Conservation (phyloP, 2,797 vertebrate genomes). For the Coccyzus lansbergi region DNA sequence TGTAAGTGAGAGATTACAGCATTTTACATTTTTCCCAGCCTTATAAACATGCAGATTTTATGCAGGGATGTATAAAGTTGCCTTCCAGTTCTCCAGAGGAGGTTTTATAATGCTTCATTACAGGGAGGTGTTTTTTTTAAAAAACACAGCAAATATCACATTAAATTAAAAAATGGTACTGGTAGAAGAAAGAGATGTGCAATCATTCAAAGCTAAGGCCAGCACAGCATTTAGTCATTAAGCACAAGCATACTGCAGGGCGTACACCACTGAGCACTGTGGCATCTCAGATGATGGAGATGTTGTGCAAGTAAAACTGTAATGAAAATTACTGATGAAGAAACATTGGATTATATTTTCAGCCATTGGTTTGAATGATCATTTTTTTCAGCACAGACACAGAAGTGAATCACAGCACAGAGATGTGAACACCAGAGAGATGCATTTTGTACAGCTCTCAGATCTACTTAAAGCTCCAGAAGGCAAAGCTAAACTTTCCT, state of each 20-base stretch:
- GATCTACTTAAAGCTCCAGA: neutral
- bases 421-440: neutral
- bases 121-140: neutral
- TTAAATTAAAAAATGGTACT: slow-evolving; percentile 32
- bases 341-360: neutral
- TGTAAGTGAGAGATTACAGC: slow-evolving; percentile 6
- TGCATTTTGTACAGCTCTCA: neutral
- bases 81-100: neutral
- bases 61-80: neutral
- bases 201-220: slow-evolving; percentile 20
- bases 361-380: neutral
- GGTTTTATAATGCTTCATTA: neutral
- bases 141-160: neutral
- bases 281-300: neutral
- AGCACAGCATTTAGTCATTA: neutral
- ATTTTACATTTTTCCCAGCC: slow-evolving; percentile 23
- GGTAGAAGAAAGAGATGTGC: slow-evolving; percentile 9
- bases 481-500: neutral
- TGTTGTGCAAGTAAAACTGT: neutral
- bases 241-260: neutral
- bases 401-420: neutral
- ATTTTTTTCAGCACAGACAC: neutral
- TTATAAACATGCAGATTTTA: slow-evolving; percentile 17
- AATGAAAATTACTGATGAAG: neutral
- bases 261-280: neutral